A percentile compares a stretch with the other conserved stretches of the same genome.
phyloP scores from a whole-genome alignment of 2,113 vertebrate genomes.

The Sinosuthora webbiana region DNA sequence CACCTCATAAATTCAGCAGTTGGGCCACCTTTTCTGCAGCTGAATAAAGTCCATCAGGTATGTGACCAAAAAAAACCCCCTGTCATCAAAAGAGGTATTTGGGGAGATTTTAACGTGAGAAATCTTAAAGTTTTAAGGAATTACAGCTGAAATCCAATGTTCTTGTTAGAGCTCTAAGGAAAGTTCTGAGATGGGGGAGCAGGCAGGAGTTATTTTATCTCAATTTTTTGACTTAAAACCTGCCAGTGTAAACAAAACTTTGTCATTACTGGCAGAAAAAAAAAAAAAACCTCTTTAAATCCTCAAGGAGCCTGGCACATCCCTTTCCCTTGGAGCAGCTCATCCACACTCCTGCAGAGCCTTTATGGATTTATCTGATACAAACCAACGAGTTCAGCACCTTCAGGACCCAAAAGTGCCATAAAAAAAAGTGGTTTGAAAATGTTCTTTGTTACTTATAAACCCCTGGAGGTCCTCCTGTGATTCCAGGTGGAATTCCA shows the following conservation, averaged over 20 bases:
- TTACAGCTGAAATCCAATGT: neutral
- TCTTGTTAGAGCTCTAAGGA: neutral
- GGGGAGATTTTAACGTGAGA: neutral
- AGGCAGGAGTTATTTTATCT: neutral
- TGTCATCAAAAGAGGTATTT: neutral
- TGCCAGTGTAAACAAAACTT: neutral
- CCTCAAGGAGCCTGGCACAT: neutral
- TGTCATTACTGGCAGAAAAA: neutral
- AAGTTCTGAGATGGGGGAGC: neutral
- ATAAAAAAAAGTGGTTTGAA: neutral
- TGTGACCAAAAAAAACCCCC: neutral
- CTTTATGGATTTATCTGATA: neutral
- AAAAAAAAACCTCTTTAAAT: neutral
- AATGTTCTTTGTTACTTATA: neutral
- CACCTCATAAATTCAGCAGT: slow-evolving; percentile 86
- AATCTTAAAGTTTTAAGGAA: neutral
- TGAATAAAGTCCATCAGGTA: slow-evolving; percentile 94
- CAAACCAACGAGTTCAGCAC: neutral
- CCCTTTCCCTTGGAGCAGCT: neutral
- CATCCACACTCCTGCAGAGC: neutral
- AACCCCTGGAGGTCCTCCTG: neutral
- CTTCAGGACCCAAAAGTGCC: neutral
- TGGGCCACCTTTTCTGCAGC: slow-evolving; percentile 84
- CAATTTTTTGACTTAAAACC: neutral
- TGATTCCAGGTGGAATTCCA: neutral